phyloP scores from a whole-genome alignment of 2,888 invertebrate genomes.

The Andrena marginata region DNA sequence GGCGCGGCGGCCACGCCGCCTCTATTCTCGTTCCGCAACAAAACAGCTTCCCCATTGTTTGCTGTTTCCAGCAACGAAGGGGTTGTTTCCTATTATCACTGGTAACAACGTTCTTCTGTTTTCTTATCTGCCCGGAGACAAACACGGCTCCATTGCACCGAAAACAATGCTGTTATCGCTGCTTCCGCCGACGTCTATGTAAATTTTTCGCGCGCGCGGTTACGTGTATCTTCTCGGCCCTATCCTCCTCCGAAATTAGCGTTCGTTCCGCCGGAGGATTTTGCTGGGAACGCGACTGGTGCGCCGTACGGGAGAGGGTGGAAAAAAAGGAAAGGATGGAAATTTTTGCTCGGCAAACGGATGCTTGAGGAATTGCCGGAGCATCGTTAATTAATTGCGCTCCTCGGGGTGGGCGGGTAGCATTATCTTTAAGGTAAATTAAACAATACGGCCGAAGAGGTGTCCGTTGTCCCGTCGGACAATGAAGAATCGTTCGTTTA shows the following conservation, averaged over 20 bases:
- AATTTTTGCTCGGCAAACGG: neutral
- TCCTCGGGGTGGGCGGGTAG: neutral
- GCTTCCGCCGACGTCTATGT: neutral
- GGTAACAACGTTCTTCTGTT: slow-evolving; percentile 16
- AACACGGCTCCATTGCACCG: slow-evolving; percentile 27
- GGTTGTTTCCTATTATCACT: slow-evolving; percentile 29
- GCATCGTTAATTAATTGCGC: neutral
- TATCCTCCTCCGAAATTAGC: neutral
- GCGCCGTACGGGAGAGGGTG: too few relatives aligned
- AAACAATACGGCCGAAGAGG: slow-evolving; percentile 21
- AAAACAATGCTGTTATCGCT: slow-evolving; percentile 31
- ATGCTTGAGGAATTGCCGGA: neutral
- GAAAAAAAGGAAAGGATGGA: neutral
- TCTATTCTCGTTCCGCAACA: neutral
- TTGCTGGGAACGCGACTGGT: too few relatives aligned
- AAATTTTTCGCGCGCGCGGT: slow-evolving; percentile 6
- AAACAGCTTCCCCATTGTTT: neutral
- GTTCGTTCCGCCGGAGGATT: neutral
- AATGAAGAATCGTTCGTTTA: slow-evolving; percentile 54
- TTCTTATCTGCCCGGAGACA: slow-evolving; percentile 40
- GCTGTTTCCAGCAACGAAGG: slow-evolving; percentile 5
- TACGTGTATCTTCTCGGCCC: neutral
- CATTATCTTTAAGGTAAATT: slow-evolving; percentile 38
- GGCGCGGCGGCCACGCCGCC: neutral
- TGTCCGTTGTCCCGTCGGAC: slow-evolving; percentile 35